Percentiles rank a stretch among this genome's conserved stretches.
phyloP scores from a whole-genome alignment of 2,888 invertebrate genomes.

The Kryphioiulus occultus region DNA sequence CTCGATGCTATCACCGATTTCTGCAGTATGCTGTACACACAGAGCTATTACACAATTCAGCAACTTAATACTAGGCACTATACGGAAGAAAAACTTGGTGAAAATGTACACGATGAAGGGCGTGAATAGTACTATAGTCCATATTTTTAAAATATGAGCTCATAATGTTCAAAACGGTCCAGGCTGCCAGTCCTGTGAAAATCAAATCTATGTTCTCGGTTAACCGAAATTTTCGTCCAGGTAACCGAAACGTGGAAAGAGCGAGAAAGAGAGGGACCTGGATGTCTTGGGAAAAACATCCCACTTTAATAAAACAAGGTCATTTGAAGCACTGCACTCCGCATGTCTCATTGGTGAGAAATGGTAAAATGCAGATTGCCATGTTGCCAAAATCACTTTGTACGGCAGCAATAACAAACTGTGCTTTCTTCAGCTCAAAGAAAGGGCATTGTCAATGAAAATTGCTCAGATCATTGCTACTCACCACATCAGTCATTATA shows the following conservation, averaged over 20 bases:
- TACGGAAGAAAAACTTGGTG: neutral
- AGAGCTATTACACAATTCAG: slow-evolving; percentile 27
- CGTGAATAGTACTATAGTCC: neutral
- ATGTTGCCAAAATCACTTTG: neutral
- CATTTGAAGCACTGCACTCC: neutral
- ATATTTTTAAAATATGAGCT: slow-evolving; percentile 1
- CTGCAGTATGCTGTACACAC: neutral
- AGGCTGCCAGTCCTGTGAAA: neutral
- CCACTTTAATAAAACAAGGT: neutral
- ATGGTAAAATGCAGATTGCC: neutral
- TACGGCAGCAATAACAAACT: neutral
- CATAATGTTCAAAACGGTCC: neutral
- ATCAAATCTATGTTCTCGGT: neutral
- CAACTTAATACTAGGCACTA: slow-evolving; percentile 31
- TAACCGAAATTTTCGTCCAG: neutral
- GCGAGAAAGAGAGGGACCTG: neutral
- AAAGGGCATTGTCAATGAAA: neutral
- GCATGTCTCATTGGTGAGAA: neutral
- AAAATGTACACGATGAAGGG: slow-evolving; percentile 1
- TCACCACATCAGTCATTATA: slow-evolving; percentile 14
- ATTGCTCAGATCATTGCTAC: neutral
- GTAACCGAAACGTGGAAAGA: neutral
- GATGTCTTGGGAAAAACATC: neutral
- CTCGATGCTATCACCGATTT: neutral
- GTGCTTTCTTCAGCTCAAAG: neutral